Evolutionary conservation across 2,888 invertebrate species (phyloP).

Genomic region (Creontiades dilutus): DNA sequence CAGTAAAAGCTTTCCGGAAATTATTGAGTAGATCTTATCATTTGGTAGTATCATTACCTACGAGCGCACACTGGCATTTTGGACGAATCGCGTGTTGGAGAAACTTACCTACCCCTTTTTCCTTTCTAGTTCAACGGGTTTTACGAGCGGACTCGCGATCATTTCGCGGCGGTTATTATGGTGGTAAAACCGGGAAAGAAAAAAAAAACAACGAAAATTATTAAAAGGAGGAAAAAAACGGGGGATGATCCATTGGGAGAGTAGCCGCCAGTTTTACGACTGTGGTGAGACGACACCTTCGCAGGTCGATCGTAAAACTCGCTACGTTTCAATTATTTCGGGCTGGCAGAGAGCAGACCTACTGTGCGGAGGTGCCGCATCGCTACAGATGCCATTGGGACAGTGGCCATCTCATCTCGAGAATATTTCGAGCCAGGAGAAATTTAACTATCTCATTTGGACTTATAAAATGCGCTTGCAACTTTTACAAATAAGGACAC

Average conservation of each 20-base stretch:
- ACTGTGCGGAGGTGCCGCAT: not conserved
- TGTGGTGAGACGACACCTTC: conserved; percentile 14
- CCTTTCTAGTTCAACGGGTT: not conserved
- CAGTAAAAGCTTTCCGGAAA: no score
- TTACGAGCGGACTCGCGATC: not conserved
- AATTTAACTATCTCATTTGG: no score
- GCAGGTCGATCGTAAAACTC: conserved; percentile 3
- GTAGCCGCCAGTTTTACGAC: not conserved
- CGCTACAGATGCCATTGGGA: not conserved
- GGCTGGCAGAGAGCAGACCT: not conserved
- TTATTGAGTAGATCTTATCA: no score
- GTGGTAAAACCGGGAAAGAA: not conserved
- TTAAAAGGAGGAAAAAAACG: not conserved
- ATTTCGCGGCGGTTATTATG: not conserved
- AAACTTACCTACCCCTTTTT: not conserved
- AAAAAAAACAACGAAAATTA: not conserved
- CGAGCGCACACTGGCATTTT: not conserved
- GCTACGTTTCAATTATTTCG: conserved; percentile 11
- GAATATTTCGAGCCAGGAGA: no score
- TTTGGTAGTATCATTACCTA: no score
- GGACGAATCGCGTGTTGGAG: not conserved
- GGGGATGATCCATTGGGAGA: not conserved
- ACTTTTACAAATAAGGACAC: no score
- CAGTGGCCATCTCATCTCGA: no score
- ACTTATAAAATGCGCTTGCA: no score